Base-by-base conservation (phyloP, 2,888 invertebrate species). In the Phaedon cochleariae region DNA sequence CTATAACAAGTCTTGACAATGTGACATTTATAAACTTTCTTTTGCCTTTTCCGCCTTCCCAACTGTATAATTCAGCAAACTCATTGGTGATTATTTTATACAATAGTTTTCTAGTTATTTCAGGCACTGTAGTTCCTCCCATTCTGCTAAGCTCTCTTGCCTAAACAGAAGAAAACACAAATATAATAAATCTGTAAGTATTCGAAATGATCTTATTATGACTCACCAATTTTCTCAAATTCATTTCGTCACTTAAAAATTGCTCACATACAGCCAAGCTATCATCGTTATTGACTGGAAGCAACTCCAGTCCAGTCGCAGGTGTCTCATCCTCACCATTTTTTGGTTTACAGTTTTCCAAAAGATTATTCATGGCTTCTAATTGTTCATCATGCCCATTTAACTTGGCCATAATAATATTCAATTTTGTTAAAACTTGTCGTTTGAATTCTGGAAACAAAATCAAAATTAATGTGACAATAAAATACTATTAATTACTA, bases 1-100 rank as follows among this genome's bases (percentile, higher is more conserved):
- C 55, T 55, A 55, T 55, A 55, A 55, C 55, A 55, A 55, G 34
- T 55, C 55, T 55, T 31, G 41, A 55, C 55, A 55, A 41, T 55
- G 55, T 41, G 37, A 55, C 37, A 55, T 55, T 55, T 37, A 55
- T 55, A 55, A 55, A 55, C n/a, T n/a, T n/a, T n/a, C n/a, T n/a
- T n/a, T n/a, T n/a, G n/a, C n/a, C n/a, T n/a, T n/a, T n/a, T n/a
- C 34, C 49, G 49, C 49, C 49, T 49, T 49, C 49, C 22, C 49
- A 49, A 49, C 22, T 49, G 49, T 49, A 49, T 49, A 49, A 21
- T 49, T 21, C 49, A 49, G 49, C 49, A 49, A 49, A 49, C 49
- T 49, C 49, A 49, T 49, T 49, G 49, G 49, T 49, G 49, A 49
- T 49, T 49, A 49, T 49, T 49, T 49, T 49, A 49, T 49, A 49